These are phyloP conservation scores for Choristoneura fumiferana DNA, from an alignment of 1,140 invertebrate genomes.

Conservation along the genomic window DNA sequence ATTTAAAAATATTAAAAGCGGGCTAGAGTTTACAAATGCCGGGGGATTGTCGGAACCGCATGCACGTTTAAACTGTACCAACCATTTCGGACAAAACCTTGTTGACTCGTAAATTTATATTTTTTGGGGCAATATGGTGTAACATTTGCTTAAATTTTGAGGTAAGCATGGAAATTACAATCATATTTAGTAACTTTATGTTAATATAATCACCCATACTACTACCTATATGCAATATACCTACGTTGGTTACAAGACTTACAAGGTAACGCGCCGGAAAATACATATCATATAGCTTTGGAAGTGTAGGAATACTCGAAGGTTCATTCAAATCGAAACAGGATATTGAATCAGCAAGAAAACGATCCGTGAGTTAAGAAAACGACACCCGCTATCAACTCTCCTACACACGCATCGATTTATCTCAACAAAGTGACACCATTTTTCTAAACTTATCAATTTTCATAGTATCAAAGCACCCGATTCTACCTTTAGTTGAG, in stretches of 20 bases:
- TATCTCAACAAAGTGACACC: background rate
- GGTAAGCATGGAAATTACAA: too few species aligned
- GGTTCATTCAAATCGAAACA: constrained; percentile 59
- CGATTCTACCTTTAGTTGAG: too few species aligned
- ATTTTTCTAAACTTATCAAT: background rate
- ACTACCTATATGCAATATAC: too few species aligned
- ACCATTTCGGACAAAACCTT: constrained; percentile 26
- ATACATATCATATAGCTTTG: too few species aligned
- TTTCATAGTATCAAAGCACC: background rate
- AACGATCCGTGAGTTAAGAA: constrained; percentile 60
- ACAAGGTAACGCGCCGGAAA: too few species aligned
- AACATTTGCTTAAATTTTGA: too few species aligned
- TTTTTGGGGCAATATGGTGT: too few species aligned
- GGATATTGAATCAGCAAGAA: constrained; percentile 63
- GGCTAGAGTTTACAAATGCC: background rate
- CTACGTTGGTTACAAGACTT: too few species aligned
- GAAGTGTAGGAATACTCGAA: constrained; percentile 30
- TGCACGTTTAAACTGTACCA: constrained; percentile 34
- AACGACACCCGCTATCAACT: constrained; percentile 61
- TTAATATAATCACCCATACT: too few species aligned
- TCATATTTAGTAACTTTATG: too few species aligned
- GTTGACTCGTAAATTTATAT: too few species aligned
- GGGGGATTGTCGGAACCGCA: constrained; percentile 19
- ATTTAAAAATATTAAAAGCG: background rate
- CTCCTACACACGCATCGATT: background rate